phyloP scores from a whole-genome alignment of 2,797 vertebrate genomes.

The Gila robusta region DNA sequence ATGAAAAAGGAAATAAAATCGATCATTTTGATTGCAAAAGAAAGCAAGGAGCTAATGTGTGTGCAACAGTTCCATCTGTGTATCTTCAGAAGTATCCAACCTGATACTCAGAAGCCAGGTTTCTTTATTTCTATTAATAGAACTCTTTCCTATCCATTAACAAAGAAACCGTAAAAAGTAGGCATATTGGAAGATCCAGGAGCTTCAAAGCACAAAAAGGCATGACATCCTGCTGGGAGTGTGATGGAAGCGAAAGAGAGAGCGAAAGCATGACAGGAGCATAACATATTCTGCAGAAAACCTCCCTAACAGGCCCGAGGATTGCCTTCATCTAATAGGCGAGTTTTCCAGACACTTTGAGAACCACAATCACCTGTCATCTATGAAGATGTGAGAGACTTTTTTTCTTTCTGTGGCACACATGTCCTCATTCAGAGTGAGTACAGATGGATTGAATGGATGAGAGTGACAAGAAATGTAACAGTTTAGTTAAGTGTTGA shows the following conservation, averaged over 20 bases:
- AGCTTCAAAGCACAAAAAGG: constrained; percentile 32
- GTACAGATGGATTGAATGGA: constrained; percentile 16
- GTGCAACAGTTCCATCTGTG: neutral
- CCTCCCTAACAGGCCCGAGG: constrained; percentile 43
- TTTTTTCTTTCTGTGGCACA: constrained; percentile 25
- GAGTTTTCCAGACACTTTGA: constrained; percentile 55
- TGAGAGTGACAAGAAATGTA: constrained; percentile 54
- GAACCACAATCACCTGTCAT: constrained; percentile 37
- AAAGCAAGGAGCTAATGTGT: neutral
- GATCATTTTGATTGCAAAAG: neutral
- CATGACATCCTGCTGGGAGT: constrained; percentile 32
- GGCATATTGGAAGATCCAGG: constrained; percentile 13
- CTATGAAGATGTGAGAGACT: constrained; percentile 39
- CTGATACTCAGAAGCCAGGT: neutral
- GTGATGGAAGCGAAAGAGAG: constrained; percentile 46
- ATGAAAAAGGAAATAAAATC: neutral
- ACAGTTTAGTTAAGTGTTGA: constrained; percentile 56
- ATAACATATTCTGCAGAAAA: constrained; percentile 57
- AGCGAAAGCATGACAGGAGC: constrained; percentile 43
- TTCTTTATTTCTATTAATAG: constrained; percentile 4
- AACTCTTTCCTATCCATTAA: constrained; percentile 29
- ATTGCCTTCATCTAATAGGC: constrained; percentile 59
- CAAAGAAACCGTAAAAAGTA: constrained; percentile 1
- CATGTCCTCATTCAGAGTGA: constrained; percentile 14
- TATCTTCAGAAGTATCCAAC: neutral